Evolutionary conservation across 2,797 vertebrate genomes (phyloP).

Genomic region (Rhynchonycteris naso): DNA sequence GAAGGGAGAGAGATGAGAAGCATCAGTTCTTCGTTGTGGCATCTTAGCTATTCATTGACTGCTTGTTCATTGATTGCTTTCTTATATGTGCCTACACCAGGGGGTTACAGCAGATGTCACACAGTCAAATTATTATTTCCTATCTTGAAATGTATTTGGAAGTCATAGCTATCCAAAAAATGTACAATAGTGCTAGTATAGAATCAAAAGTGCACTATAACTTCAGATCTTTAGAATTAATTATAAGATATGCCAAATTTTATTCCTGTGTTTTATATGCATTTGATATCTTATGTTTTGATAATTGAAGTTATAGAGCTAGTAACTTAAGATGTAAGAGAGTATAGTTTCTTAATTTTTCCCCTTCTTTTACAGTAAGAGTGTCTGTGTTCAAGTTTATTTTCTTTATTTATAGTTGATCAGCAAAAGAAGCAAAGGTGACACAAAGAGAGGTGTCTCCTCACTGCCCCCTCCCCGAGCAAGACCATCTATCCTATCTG

Average conservation of each 20-base stretch:
- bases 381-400: background rate
- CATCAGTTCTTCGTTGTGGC: too few relatives aligned
- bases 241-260: background rate
- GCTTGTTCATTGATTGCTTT: too few relatives aligned
- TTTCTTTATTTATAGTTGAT: background rate
- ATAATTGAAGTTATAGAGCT: background rate
- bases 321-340: background rate
- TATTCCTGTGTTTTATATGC: background rate
- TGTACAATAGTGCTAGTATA: background rate
- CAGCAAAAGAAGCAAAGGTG: background rate
- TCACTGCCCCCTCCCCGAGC: background rate
- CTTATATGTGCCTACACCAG: too few relatives aligned
- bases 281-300: background rate
- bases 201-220: background rate
- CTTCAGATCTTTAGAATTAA: background rate
- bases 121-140: conserved; percentile 12
- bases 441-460: background rate
- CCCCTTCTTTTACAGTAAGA: background rate
- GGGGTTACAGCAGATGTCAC: background rate
- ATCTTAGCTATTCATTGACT: too few relatives aligned
- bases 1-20: too few relatives aligned
- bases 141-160: background rate
- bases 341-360: background rate
- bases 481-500: background rate
- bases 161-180: background rate